A percentile compares a stretch with the other conserved stretches of the same genome.
These are phyloP conservation scores for Bombus consobrinus DNA, from an alignment of 1,140 invertebrate genomes.

Conservation along the genomic window DNA sequence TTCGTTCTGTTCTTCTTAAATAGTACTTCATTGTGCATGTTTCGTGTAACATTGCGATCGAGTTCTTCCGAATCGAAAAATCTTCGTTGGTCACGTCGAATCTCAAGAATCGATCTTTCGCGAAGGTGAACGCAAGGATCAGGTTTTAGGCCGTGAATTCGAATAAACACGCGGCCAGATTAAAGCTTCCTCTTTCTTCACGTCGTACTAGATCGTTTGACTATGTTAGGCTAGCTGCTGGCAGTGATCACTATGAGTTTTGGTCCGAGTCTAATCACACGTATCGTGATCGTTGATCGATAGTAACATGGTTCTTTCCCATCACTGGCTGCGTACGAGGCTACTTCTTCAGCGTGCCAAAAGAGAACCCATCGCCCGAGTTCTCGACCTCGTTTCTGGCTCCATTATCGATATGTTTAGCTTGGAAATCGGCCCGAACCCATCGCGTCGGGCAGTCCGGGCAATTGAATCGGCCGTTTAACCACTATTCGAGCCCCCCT, in stretches of 20 bases:
- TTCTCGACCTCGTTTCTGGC: background rate
- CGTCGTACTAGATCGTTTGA: slow-evolving; percentile 27
- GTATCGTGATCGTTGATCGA: slow-evolving; percentile 30
- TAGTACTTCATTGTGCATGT: slow-evolving; percentile 20
- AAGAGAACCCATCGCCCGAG: background rate
- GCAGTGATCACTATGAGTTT: slow-evolving; percentile 62
- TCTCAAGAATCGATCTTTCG: background rate
- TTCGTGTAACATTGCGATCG: background rate
- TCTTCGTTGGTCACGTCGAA: background rate
- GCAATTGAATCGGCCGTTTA: slow-evolving; percentile 37
- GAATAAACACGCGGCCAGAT: background rate
- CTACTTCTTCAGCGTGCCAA: background rate
- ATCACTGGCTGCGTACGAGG: background rate
- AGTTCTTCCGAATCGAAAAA: background rate
- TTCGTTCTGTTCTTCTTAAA: background rate
- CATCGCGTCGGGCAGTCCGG: slow-evolving; percentile 5
- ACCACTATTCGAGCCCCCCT: background rate
- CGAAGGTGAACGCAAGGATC: background rate
- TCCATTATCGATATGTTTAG: slow-evolving; percentile 61
- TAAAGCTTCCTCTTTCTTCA: background rate
- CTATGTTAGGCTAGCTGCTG: slow-evolving; percentile 58
- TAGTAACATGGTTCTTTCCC: slow-evolving; percentile 5
- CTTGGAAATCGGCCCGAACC: slow-evolving; percentile 32
- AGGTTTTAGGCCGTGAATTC: slow-evolving; percentile 35
- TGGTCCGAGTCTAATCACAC: slow-evolving; percentile 58